Conservation (phyloP, 2,888 invertebrate species). For the Brenthis hecate region DNA sequence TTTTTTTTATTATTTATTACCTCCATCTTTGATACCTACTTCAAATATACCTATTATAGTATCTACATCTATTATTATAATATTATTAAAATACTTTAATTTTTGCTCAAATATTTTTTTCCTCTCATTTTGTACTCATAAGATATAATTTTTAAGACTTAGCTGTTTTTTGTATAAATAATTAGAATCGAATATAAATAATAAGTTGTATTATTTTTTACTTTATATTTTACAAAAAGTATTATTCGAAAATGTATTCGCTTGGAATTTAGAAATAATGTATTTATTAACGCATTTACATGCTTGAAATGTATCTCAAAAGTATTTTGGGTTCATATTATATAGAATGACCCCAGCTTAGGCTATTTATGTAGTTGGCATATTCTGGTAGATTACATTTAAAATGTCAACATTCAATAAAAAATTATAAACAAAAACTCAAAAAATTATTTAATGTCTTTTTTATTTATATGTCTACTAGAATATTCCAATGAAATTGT, state of each 20-base stretch:
- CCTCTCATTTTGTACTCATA: too few relatives aligned
- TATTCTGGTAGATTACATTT: conserved; percentile 26
- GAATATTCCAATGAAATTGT: conserved; percentile 27
- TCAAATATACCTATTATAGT: too few relatives aligned
- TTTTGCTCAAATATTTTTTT: too few relatives aligned
- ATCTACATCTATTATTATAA: too few relatives aligned
- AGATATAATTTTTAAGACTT: background rate
- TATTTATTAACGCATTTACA: conserved; percentile 37
- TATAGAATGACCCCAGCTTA: conserved; percentile 30
- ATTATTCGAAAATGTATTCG: conserved; percentile 25
- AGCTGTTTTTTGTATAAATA: background rate
- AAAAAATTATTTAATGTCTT: background rate
- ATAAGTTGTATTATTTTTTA: conserved; percentile 9
- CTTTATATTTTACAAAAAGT: conserved; percentile 17
- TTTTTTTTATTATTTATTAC: too few relatives aligned
- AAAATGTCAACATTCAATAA: background rate
- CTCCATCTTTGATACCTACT: too few relatives aligned
- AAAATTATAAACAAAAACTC: background rate
- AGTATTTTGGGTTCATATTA: conserved; percentile 32
- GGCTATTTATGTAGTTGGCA: conserved; percentile 11
- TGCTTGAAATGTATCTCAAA: conserved; percentile 30
- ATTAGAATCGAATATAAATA: background rate
- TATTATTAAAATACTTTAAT: too few relatives aligned
- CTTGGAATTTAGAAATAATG: conserved; percentile 22
- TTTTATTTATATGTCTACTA: conserved; percentile 23